Conservation (phyloP, 2,888 invertebrate genomes). For the Rotaria sp. region DNA sequence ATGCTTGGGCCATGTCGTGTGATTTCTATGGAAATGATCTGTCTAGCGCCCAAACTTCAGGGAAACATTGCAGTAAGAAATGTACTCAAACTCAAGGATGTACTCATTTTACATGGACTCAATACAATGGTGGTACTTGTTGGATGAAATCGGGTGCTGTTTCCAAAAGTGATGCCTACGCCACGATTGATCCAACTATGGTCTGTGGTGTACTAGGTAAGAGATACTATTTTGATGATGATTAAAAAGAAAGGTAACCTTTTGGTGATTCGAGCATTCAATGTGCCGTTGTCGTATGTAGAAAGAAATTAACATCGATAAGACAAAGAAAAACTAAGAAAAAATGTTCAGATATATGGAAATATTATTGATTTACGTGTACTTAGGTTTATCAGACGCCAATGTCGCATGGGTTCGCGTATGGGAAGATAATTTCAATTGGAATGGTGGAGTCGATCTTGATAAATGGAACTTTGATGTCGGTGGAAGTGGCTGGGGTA, state of each 20-base stretch:
- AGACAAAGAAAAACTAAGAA: no score
- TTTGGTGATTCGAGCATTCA: no score
- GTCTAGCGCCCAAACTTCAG: background rate
- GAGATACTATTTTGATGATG: no score
- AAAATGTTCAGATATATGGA: no score
- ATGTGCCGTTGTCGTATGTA: no score
- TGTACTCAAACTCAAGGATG: background rate
- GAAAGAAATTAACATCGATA: no score
- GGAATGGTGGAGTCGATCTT: background rate
- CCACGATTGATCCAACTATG: background rate
- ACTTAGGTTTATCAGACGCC: background rate
- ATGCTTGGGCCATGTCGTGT: no score
- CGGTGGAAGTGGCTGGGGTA: background rate
- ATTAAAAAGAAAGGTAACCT: no score
- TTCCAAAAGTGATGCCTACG: background rate
- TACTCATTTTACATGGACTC: background rate
- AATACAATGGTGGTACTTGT: background rate
- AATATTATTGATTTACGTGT: no score
- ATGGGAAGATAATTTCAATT: background rate
- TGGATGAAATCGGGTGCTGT: background rate
- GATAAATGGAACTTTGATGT: background rate
- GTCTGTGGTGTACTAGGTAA: no score
- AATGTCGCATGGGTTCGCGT: background rate
- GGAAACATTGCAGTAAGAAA: background rate
- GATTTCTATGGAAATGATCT: background rate